Evolutionary conservation across 2,888 invertebrate genomes (phyloP).

Genomic region (Argyresthia albistria): DNA sequence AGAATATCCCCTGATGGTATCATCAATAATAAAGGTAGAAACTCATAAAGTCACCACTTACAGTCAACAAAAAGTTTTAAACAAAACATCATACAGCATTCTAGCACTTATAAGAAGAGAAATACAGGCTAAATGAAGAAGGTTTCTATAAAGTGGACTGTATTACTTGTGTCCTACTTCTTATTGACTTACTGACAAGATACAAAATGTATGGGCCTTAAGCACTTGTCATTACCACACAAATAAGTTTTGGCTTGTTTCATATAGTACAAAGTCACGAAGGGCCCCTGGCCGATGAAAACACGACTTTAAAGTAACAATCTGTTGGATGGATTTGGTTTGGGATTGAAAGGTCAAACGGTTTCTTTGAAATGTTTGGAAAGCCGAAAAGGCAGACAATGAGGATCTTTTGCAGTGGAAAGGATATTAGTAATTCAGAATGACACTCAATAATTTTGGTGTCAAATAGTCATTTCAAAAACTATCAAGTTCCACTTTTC

Average conservation of each 20-base stretch:
- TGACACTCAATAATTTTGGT: too few relatives aligned
- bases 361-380: neutral
- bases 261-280: conserved; percentile 7
- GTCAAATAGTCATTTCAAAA: too few relatives aligned
- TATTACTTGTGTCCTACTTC: neutral
- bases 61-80: too few relatives aligned
- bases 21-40: neutral
- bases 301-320: neutral
- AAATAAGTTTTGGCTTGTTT: conserved; percentile 11
- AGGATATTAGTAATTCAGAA: too few relatives aligned
- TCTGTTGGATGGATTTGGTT: neutral
- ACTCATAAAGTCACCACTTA: neutral
- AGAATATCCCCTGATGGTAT: neutral
- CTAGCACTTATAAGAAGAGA: too few relatives aligned
- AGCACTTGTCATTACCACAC: conserved; percentile 27
- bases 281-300: neutral
- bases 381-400: too few relatives aligned
- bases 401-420: too few relatives aligned
- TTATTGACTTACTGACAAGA: neutral
- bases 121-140: too few relatives aligned
- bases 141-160: too few relatives aligned
- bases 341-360: neutral
- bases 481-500: too few relatives aligned
- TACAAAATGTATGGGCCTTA: conserved; percentile 8
- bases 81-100: too few relatives aligned